Evolutionary conservation across 2,113 vertebrate species (phyloP).

Genomic region (Periophthalmodon schlosseri): DNA sequence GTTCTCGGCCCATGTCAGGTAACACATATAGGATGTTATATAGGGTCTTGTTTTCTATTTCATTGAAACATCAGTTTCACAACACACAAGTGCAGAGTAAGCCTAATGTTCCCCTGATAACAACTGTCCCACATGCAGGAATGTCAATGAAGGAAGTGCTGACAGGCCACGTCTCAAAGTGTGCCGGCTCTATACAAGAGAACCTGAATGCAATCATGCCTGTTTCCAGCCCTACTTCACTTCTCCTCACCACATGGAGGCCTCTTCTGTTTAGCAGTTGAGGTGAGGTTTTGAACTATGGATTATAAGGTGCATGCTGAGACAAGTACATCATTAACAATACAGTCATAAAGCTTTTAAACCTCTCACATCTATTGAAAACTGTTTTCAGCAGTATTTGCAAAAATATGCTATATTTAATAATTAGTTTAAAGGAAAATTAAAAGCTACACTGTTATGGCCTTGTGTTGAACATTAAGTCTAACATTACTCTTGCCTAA

Average conservation of each 20-base stretch:
- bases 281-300: not conserved
- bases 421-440: not conserved
- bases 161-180: constrained; percentile 1
- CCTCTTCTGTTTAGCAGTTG: not conserved
- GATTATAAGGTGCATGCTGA: constrained; percentile 3
- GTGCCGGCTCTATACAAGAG: not conserved
- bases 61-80: constrained; percentile 14
- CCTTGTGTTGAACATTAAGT: not conserved
- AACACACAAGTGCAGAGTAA: constrained; percentile 18
- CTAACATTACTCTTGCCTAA: not conserved
- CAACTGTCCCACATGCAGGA: constrained; percentile 3
- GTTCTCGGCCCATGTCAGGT: constrained; percentile 1
- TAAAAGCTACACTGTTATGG: not conserved
- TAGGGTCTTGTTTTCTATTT: not conserved
- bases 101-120: constrained; percentile 3
- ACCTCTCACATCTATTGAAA: not conserved
- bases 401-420: not conserved
- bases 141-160: constrained; percentile 16
- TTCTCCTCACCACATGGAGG: too few relatives aligned
- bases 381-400: not conserved
- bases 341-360: not conserved
- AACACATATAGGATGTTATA: not conserved
- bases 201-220: not conserved
- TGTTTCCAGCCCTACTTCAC: not conserved
- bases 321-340: not conserved